A percentile compares a stretch with the other conserved stretches of the same genome.
Evolutionary conservation across 2,888 invertebrate species (phyloP).

Genomic region (Helicoverpa assulta): DNA sequence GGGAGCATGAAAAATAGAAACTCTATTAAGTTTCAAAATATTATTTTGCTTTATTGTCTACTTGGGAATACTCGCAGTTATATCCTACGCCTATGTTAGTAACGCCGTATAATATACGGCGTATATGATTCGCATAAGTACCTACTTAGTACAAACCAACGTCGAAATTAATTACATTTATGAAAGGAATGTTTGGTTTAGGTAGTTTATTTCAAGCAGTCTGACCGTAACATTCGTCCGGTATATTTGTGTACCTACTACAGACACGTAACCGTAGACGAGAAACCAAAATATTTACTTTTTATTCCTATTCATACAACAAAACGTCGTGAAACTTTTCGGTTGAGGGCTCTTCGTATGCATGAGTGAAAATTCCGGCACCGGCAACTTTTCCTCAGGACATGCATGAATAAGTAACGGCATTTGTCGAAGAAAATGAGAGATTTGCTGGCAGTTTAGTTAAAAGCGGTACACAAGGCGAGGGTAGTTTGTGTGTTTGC

Average conservation of each 20-base stretch:
- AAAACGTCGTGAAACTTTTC: conserved; percentile 60
- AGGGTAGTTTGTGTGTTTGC: conserved; percentile 66
- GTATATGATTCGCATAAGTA: not conserved
- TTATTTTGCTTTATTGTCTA: conserved; percentile 60
- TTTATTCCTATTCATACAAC: conserved; percentile 38
- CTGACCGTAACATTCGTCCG: not conserved
- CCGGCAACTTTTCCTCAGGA: conserved; percentile 65
- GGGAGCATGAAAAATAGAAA: conserved; percentile 63
- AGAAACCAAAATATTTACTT: conserved; percentile 14
- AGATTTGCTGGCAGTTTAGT: conserved; percentile 75
- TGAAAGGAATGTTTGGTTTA: not conserved
- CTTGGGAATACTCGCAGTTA: conserved; percentile 34
- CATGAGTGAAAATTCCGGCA: conserved; percentile 61
- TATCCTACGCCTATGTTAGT: no score
- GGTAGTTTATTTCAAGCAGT: not conserved
- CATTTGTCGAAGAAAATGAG: conserved; percentile 76
- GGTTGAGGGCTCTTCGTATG: conserved; percentile 57
- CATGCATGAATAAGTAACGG: conserved; percentile 80
- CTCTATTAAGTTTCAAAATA: conserved; percentile 61
- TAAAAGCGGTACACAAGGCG: conserved; percentile 70
- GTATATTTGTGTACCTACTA: not conserved
- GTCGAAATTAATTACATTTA: no score
- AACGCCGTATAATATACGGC: no score
- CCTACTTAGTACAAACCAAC: no score
- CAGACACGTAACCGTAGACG: not conserved